Conservation (phyloP, 2,888 invertebrate genomes). For the Drosophila tanythrix region DNA sequence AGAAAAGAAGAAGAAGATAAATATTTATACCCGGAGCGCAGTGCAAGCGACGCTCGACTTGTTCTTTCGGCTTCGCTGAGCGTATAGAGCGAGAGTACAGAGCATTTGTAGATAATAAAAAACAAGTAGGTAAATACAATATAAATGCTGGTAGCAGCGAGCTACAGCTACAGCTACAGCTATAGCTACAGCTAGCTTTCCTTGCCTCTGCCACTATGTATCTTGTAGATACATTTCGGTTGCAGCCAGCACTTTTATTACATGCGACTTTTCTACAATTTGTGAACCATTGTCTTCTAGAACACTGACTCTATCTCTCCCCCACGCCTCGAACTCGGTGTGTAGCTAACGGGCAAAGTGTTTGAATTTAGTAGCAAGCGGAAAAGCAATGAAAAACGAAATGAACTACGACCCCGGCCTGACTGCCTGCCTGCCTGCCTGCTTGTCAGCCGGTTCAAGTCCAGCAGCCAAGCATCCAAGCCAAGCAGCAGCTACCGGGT, state of each 20-base stretch:
- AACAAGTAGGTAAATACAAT: conserved; percentile 81
- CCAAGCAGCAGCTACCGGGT: conserved; percentile 21
- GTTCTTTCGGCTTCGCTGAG: conserved; percentile 81
- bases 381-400: conserved; percentile 78
- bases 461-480: conserved; percentile 34
- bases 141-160: conserved; percentile 75
- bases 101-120: conserved; percentile 79
- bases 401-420: conserved; percentile 73
- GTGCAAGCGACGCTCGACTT: conserved; percentile 80
- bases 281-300: conserved; percentile 74
- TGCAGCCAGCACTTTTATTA: conserved; percentile 81
- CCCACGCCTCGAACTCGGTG: conserved; percentile 7
- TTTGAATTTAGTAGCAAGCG: conserved; percentile 78
- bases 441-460: conserved; percentile 51
- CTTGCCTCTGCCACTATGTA: conserved; percentile 56
- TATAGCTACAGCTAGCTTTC: conserved; percentile 11
- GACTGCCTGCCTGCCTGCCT: background rate
- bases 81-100: conserved; percentile 65
- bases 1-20: conserved; percentile 68
- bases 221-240: conserved; percentile 78
- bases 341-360: conserved; percentile 72
- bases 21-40: conserved; percentile 78
- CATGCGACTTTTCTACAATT: conserved; percentile 77
- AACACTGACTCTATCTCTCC: conserved; percentile 9
- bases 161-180: conserved; percentile 17